Base-by-base conservation (phyloP, 2,113 vertebrate genomes). In the Brachyhypopomus gauderio region DNA sequence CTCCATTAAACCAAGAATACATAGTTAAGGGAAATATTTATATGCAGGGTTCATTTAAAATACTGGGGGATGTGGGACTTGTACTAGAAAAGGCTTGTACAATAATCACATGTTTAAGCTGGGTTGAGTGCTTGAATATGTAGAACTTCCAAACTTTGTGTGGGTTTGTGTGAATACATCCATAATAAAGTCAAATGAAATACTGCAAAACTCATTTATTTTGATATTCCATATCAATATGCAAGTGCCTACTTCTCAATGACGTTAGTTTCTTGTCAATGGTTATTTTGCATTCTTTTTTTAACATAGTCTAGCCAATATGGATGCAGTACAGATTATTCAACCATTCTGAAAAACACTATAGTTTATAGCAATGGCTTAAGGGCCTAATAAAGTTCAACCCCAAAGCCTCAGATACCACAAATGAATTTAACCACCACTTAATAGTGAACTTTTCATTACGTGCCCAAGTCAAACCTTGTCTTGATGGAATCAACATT, bases 121-220 rank as follows among this genome's bases (percentile, higher is more conserved):
- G 41, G 41, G 41, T 30, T 3, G 30, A 30, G 30, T 30, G 30
- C 30, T 30, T 30, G 30, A 30, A 30, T 30, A 30, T 30, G 30
- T 30, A 30, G 30, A 30, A 30, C 30, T 3, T 30, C 3, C 30
- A 30, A 30, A 30, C 30, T 30, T 30, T 30, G 30, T 30, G 30
- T 30, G 30, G 30, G 30, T 30, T 30, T 30, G 30, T 41, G 9
- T 45, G 9, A 5, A 17, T 58, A 56, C 14, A 4, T 36, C 22
- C 7, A 30, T 19, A 41, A 58, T 63, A 22, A 72, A 64, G 9
- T 67, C 52, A 56, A 75, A 36, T 20, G 17, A 66, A 23, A 60
- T 70, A 59, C 23, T 85, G 78, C 83, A 84, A 89, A 84, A 9
- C 9, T 2, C 55, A 85, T 88, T 73, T 78, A 86, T 88, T 86